These are phyloP conservation scores for Pelecanoides urinatrix DNA, from an alignment of 2,113 vertebrate species.

Conservation along the genomic window DNA sequence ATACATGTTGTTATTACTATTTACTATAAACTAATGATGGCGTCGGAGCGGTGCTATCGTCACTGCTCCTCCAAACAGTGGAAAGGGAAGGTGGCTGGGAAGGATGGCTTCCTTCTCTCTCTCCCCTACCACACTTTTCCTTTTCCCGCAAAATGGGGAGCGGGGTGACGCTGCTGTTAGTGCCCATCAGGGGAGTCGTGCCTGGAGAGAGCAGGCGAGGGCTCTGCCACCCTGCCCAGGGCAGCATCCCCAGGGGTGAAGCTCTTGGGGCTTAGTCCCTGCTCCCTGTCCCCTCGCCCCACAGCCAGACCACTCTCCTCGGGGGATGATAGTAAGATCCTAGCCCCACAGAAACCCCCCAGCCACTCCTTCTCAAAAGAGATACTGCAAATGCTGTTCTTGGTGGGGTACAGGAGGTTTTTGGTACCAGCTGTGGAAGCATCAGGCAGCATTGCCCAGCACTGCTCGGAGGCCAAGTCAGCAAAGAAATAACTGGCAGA, in stretches of 20 bases:
- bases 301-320: neutral
- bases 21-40: neutral
- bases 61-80: neutral
- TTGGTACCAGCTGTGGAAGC: neutral
- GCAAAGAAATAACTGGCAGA: neutral
- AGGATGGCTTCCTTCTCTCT: neutral
- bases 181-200: neutral
- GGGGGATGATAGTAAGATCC: neutral
- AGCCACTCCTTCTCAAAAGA: neutral
- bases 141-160: neutral
- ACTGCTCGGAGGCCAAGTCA: neutral
- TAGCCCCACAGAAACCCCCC: neutral
- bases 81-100: neutral
- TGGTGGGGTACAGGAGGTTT: neutral
- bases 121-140: neutral
- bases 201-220: neutral
- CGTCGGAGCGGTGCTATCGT: accelerated
- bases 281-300: neutral
- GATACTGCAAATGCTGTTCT: neutral
- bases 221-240: neutral
- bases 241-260: accelerated
- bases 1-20: neutral
- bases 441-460: neutral
- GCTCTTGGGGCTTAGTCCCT: neutral
- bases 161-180: neutral